Base-by-base conservation (phyloP, 2,888 invertebrate species). In the Camptogramma bilineatum region DNA sequence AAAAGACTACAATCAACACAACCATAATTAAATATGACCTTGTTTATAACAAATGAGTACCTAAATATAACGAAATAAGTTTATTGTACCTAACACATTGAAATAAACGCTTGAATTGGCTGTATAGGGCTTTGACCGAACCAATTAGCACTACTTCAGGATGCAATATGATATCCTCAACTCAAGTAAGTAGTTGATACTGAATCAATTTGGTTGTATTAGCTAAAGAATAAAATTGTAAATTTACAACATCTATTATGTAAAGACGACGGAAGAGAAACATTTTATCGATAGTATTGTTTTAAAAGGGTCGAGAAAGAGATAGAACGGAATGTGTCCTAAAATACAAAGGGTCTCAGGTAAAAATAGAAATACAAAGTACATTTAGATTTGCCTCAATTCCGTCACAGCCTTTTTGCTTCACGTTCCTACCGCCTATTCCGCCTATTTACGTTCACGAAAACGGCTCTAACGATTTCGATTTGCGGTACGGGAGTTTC, bases 81-180 rank as follows among this genome's bases (percentile, higher is more conserved):
- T 8, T 5, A 31, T 31, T 9, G 31, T 9, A 21, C 4, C 2
- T 16, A 42, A n/a, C 21, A 50, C 16, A 39, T 44, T 44, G 17
- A 28, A 52, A 58, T 44, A 51, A 52, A 51, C n/a, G 28, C 42
- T 52, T 18, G 13, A 58, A 52, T 44, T 50, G 18, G 9, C 34
- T 53, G 51, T 55, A 62, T n/a, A 52, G 61, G 19, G 9, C 63
- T 61, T n/a, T 65, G 65, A 65, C 68, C 65, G 57, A 44, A 16
- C 48, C 42, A 54, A 68, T 68, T 61, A 68, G 47, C 64, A 28
- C 16, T 31, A 57, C 55, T 46, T 52, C 50, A 50, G 39, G 9
- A 17, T 21, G 19, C 21, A 48, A 60, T 21, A 52, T 34, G 34
- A 52, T 52, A 39, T n/a, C 19, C 24, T 5, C n/a, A 8, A 5